Conservation (phyloP, 2,797 vertebrate genomes). For the Platyrinchus mystaceus region DNA sequence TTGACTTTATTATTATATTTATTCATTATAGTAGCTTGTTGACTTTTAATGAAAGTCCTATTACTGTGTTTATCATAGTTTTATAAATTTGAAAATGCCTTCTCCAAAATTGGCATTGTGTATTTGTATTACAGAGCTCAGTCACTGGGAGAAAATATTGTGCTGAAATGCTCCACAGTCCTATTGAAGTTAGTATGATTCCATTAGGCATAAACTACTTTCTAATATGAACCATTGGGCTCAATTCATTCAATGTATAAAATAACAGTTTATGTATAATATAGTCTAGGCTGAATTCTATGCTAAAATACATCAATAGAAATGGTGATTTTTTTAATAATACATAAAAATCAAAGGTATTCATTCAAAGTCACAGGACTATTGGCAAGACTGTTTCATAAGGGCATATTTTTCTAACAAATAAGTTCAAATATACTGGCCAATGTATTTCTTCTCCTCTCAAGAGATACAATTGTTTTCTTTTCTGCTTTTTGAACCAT, state of each 20-base stretch:
- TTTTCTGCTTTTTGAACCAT: neutral
- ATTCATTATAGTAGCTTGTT: neutral
- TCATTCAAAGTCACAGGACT: neutral
- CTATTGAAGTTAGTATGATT: conserved; percentile 31
- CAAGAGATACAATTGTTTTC: neutral
- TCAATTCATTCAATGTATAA: conserved; percentile 19
- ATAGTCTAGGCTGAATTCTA: neutral
- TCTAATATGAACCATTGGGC: neutral
- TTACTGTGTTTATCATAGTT: conserved; percentile 25
- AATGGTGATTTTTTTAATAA: conserved; percentile 21
- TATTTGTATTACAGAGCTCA: conserved; percentile 27
- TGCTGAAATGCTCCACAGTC: neutral
- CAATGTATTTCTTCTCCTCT: neutral
- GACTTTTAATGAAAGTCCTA: conserved; percentile 39
- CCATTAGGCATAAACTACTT: conserved; percentile 10
- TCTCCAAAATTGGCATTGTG: neutral
- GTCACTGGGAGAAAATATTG: conserved; percentile 30
- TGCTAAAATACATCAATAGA: conserved; percentile 8
- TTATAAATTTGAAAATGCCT: conserved; percentile 4
- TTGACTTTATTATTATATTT: conserved; percentile 2
- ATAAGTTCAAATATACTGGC: neutral
- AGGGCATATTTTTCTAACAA: neutral
- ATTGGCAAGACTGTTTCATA: neutral
- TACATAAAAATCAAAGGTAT: conserved; percentile 9
- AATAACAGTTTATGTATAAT: neutral